Percentiles rank a stretch among this genome's conserved stretches.
Evolutionary conservation across 2,888 invertebrate genomes (phyloP).

Genomic region (Ecliptopera silaceata): DNA sequence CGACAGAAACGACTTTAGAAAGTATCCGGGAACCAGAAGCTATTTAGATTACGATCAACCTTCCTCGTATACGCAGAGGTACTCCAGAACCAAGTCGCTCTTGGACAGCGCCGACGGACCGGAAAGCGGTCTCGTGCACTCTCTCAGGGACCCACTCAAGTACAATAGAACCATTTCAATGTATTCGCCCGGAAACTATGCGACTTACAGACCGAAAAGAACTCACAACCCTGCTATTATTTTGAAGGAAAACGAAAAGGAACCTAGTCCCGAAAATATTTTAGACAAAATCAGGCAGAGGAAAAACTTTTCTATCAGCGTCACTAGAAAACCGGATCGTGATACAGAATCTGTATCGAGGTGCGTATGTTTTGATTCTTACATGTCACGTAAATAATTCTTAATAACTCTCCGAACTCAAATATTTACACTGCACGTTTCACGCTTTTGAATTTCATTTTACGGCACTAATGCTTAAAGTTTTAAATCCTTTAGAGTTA

Average conservation of each 20-base stretch:
- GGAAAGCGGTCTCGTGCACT: slow-evolving; percentile 57
- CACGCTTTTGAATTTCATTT: slow-evolving; percentile 75
- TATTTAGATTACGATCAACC: slow-evolving; percentile 74
- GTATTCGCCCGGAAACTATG: slow-evolving; percentile 78
- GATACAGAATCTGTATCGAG: slow-evolving; percentile 72
- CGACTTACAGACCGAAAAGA: slow-evolving; percentile 77
- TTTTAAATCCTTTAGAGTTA: slow-evolving; percentile 57
- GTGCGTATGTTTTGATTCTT: slow-evolving; percentile 73
- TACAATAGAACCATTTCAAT: slow-evolving; percentile 76
- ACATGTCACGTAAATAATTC: slow-evolving; percentile 76
- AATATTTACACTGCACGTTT: slow-evolving; percentile 79
- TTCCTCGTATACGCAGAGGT: slow-evolving; percentile 66
- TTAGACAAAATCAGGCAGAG: slow-evolving; percentile 78
- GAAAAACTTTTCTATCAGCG: slow-evolving; percentile 77
- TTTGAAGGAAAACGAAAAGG: slow-evolving; percentile 77
- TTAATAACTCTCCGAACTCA: slow-evolving; percentile 74
- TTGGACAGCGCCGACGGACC: slow-evolving; percentile 67
- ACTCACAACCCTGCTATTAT: slow-evolving; percentile 78
- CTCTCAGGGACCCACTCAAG: slow-evolving; percentile 66
- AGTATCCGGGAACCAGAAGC: slow-evolving; percentile 66
- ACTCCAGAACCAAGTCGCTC: slow-evolving; percentile 74
- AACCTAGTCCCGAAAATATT: slow-evolving; percentile 78
- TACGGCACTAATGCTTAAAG: slow-evolving; percentile 77
- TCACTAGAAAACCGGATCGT: slow-evolving; percentile 72
- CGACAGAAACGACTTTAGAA: slow-evolving; percentile 75